A percentile compares a stretch with the other conserved stretches of the same genome.
Conservation (phyloP, 2,113 vertebrate species). For the Spea multiplicata region DNA sequence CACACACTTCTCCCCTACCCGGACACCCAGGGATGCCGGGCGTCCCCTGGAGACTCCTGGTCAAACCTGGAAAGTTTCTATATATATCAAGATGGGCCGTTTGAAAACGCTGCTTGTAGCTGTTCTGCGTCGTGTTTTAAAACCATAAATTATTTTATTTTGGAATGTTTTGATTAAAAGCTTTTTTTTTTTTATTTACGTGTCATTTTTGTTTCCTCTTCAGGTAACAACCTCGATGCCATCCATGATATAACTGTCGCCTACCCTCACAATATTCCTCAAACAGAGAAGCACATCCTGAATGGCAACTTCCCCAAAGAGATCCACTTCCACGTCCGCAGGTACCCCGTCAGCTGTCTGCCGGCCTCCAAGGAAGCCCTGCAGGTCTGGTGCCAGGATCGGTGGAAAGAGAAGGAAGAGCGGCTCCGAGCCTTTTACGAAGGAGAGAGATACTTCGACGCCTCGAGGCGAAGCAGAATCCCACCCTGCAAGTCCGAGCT, state of each 20-base stretch:
- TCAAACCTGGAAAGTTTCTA: no score
- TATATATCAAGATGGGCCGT: no score
- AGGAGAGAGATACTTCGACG: constrained; percentile 68
- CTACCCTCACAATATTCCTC: constrained; percentile 92
- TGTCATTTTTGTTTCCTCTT: background rate
- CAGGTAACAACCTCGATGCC: constrained; percentile 89
- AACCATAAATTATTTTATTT: no score
- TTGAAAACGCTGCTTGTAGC: no score
- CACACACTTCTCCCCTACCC: no score
- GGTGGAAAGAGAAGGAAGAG: constrained; percentile 91
- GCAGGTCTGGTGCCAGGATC: constrained; percentile 85
- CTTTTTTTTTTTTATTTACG: background rate
- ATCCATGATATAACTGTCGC: constrained; percentile 96
- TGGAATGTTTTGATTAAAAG: background rate
- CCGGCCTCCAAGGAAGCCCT: constrained; percentile 73
- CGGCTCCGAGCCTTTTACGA: constrained; percentile 82
- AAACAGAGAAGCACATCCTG: constrained; percentile 90
- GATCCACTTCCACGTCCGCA: constrained; percentile 90
- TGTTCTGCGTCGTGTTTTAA: no score
- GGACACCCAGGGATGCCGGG: no score
- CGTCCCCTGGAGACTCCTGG: no score
- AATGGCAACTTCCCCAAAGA: constrained; percentile 85
- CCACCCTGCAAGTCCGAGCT: constrained; percentile 91
- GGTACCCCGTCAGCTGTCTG: constrained; percentile 74
- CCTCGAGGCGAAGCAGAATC: constrained; percentile 60